Evolutionary conservation across 2,113 vertebrate genomes (phyloP).

Genomic region (Ellobius talpinus): DNA sequence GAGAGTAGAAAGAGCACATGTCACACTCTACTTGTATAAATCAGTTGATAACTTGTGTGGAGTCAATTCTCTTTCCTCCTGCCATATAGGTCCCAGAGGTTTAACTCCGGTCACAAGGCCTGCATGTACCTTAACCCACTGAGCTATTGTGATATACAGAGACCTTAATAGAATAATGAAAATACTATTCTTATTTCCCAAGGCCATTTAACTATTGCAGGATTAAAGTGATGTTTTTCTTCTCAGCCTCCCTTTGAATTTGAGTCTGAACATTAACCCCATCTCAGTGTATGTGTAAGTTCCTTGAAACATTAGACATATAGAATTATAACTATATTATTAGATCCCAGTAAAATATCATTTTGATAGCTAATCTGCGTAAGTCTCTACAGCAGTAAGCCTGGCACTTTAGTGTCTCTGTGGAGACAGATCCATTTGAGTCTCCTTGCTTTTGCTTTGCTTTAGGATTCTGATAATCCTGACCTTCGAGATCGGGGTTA

Average conservation of each 20-base stretch:
- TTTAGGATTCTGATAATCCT: constrained; percentile 98
- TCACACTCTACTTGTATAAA: not conserved
- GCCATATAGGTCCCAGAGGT: not conserved
- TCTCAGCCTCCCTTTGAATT: constrained; percentile 25
- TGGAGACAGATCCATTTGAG: constrained; percentile 16
- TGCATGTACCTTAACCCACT: not conserved
- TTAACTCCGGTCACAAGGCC: not conserved
- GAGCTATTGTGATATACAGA: not conserved
- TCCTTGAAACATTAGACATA: constrained; percentile 17
- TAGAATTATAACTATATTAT: not conserved
- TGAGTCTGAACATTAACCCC: constrained; percentile 5
- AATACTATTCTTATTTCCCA: not conserved
- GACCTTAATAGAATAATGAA: not conserved
- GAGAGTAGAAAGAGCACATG: not conserved
- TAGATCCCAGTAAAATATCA: constrained; percentile 25
- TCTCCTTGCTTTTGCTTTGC: constrained; percentile 46
- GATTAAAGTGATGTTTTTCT: constrained; percentile 43
- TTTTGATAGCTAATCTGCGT: not conserved
- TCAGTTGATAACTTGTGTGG: not conserved
- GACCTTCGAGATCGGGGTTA: constrained; percentile 98
- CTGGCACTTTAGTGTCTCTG: not conserved
- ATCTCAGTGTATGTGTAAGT: constrained; percentile 43
- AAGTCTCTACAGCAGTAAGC: constrained; percentile 5
- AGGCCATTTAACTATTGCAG: constrained; percentile 41
- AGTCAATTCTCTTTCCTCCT: not conserved